Evolutionary conservation across 2,113 vertebrate genomes (phyloP).

Genomic region (Mola mola): DNA sequence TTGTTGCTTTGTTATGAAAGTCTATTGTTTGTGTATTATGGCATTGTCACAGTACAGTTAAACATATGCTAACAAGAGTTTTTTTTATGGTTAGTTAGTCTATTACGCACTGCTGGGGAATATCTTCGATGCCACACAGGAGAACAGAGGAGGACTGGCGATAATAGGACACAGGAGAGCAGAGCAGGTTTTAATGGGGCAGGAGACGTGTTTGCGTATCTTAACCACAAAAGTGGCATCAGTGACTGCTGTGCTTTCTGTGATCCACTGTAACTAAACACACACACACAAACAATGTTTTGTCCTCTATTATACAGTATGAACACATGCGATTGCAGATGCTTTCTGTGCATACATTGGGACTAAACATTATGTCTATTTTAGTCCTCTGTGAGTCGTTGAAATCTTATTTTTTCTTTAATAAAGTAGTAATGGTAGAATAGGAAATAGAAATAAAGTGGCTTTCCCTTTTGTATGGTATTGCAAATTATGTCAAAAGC

Average conservation of each 20-base stretch:
- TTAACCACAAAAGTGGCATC: slow-evolving; percentile 41
- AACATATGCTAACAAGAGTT: slow-evolving; percentile 59
- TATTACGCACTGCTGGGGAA: slow-evolving; percentile 61
- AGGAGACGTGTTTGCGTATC: slow-evolving; percentile 58
- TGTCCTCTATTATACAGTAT: no score
- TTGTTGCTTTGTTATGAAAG: slow-evolving; percentile 27
- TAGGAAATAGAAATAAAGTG: no score
- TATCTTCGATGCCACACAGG: slow-evolving; percentile 56
- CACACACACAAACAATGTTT: no score
- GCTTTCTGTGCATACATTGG: no score
- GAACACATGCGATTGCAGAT: no score
- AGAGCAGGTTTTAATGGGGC: slow-evolving; percentile 66
- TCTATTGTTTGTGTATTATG: slow-evolving; percentile 31
- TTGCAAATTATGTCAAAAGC: no score
- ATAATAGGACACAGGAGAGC: slow-evolving; percentile 67
- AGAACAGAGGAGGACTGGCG: slow-evolving; percentile 46
- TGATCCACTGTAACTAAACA: slow-evolving; percentile 34
- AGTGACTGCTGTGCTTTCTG: slow-evolving; percentile 18
- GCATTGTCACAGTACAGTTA: slow-evolving; percentile 29
- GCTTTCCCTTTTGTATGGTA: no score
- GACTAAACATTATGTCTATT: no score
- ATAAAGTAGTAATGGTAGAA: no score
- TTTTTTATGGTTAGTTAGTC: slow-evolving; percentile 63
- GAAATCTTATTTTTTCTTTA: no score
- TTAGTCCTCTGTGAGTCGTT: no score